Evolutionary conservation across 2,888 invertebrate species (phyloP), one percentile per base, ranked within the genome.

Genomic region (Eustalomyia histrio): DNA sequence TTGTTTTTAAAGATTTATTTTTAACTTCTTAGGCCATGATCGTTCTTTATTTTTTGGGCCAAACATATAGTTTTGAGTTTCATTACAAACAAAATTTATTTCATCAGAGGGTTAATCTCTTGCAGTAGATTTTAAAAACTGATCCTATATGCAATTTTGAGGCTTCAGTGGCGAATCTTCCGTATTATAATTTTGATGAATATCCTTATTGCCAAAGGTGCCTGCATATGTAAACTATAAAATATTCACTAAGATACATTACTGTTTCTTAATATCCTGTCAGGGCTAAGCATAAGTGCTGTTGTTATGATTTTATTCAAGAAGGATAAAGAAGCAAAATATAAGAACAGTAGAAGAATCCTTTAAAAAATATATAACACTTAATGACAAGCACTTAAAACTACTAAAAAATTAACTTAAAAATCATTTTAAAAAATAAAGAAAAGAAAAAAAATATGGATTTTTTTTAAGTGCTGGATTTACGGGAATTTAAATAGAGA

Each of bases 351-450:
- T 29, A 16, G 21, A 60, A 39, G 29, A 29, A 75, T 35, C 35
- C 58, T 57, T 29, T 10, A 39, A 14, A 61, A 16, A 69, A 55
- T 74, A 60, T 74, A 29, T 53, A 74, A 24, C 53, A 69, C 24
- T 39, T 72, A 76, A 80, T 68, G 61, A 52, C 52, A 67, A 58
- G 57, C 80, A 80, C 80, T 80, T 80, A 69, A 58, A 63, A 57
- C 18, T 74, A 53, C 50, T 67, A 18, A 64, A 52, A 69, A 39
- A 29, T 69, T 57, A 33, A 53, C 8, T 64, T 52, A 33, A 57
- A 67, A 35, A 29, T 10, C 57, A 50, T 21, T n/a, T 14, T 12
- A 33, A 1, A 1, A 18, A 43, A 21, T 24, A 0, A 33, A 6
- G 18, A 58, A 3, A 57, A n/a, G 2, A 39, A 29, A 47, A n/a